A percentile compares a stretch with the other conserved stretches of the same genome.
Evolutionary conservation across 1,140 invertebrate genomes (phyloP).

Genomic region (Drosophila biarmipes): DNA sequence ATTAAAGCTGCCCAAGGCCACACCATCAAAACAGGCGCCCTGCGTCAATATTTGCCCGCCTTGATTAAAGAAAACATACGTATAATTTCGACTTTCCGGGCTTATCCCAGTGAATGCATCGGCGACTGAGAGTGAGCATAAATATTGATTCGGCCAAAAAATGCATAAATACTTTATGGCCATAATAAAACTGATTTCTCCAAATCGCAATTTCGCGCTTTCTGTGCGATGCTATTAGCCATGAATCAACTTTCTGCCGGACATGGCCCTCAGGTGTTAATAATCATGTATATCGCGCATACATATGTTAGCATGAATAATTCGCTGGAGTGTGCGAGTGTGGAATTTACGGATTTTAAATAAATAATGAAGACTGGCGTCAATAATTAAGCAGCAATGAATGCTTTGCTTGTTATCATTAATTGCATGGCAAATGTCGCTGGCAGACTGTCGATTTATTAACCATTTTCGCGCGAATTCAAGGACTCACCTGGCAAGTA

Average conservation of each 20-base stretch:
- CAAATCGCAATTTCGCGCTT: constrained; percentile 3
- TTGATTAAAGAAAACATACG: constrained; percentile 40
- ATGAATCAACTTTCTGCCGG: constrained; percentile 25
- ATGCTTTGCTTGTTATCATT: constrained; percentile 33
- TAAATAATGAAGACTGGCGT: constrained; percentile 36
- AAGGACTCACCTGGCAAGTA: constrained; percentile 39
- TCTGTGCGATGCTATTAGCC: constrained; percentile 5
- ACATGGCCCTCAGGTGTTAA: constrained; percentile 27
- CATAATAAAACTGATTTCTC: constrained; percentile 15
- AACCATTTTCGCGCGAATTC: constrained; percentile 1
- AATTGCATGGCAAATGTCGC: constrained; percentile 24
- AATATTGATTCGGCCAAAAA: constrained; percentile 36
- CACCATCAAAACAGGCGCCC: constrained; percentile 16
- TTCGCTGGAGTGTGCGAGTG: constrained; percentile 2
- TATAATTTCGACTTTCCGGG: background rate
- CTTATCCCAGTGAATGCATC: constrained; percentile 25
- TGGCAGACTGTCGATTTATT: constrained; percentile 14
- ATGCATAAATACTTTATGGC: constrained; percentile 28
- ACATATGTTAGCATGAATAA: constrained; percentile 27
- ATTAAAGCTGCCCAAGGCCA: constrained; percentile 40
- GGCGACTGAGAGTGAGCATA: constrained; percentile 8
- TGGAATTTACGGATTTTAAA: constrained; percentile 28
- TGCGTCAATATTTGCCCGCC: constrained; percentile 30
- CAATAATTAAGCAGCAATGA: constrained; percentile 30
- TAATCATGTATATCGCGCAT: constrained; percentile 20